A percentile compares a stretch with the other conserved stretches of the same genome.
phyloP scores from a whole-genome alignment of 2,888 invertebrate genomes.

The Drosophila paramelanica region DNA sequence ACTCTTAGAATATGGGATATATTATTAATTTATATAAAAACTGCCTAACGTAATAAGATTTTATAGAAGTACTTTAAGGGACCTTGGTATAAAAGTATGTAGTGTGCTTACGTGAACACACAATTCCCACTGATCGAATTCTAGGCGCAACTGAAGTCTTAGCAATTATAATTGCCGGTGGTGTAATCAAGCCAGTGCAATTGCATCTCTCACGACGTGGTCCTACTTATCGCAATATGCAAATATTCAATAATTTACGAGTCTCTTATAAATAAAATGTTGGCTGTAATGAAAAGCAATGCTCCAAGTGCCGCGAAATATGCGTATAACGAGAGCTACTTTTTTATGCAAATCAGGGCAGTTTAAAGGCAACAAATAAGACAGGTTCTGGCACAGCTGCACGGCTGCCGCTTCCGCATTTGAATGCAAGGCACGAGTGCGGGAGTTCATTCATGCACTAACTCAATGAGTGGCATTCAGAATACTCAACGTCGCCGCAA shows the following conservation, averaged over 20 bases:
- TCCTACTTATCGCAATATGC: constrained; percentile 43
- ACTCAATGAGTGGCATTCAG: constrained; percentile 49
- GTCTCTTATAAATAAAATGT: constrained; percentile 56
- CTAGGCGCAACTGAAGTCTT: not conserved
- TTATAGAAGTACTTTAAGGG: no score
- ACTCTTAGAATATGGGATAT: no score
- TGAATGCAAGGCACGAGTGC: constrained; percentile 62
- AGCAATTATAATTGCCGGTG: not conserved
- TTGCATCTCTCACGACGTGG: not conserved
- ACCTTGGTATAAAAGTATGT: no score
- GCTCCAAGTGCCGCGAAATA: constrained; percentile 59
- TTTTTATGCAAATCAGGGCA: constrained; percentile 67
- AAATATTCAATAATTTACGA: constrained; percentile 57
- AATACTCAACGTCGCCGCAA: constrained; percentile 17
- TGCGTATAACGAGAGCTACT: constrained; percentile 68
- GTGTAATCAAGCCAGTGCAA: not conserved
- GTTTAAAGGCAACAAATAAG: constrained; percentile 64
- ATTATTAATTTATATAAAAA: no score
- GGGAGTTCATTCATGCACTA: constrained; percentile 62
- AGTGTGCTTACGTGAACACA: not conserved
- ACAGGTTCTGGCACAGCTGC: constrained; percentile 30
- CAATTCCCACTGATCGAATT: not conserved
- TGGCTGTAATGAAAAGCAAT: constrained; percentile 24
- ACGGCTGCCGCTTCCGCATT: constrained; percentile 29
- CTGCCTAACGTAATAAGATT: no score